Evolutionary conservation across 2,797 vertebrate genomes (phyloP).

Genomic region (Danionella dracula): DNA sequence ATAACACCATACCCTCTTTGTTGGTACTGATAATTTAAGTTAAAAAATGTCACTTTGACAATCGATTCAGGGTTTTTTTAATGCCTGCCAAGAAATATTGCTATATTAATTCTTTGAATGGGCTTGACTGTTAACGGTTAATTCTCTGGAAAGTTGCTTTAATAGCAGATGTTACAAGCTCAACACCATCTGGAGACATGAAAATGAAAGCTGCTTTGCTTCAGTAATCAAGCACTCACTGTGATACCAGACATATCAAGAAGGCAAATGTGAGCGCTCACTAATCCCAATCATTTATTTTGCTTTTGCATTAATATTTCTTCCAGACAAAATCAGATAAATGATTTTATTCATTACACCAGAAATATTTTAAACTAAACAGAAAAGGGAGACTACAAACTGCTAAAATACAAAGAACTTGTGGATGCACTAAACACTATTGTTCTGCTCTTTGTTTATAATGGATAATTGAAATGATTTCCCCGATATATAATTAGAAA

Average conservation of each 20-base stretch:
- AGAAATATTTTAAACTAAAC: neutral
- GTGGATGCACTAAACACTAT: too few relatives aligned
- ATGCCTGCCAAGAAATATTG: too few relatives aligned
- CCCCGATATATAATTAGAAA: too few relatives aligned
- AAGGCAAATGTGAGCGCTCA: neutral
- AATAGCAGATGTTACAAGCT: slow-evolving; percentile 14
- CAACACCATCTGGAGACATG: slow-evolving; percentile 17
- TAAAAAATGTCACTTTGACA: too few relatives aligned
- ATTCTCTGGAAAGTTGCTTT: neutral
- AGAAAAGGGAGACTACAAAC: neutral
- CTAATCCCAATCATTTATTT: neutral
- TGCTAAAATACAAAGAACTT: too few relatives aligned
- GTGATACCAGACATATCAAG: slow-evolving; percentile 10
- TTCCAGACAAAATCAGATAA: neutral
- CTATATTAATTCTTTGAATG: too few relatives aligned
- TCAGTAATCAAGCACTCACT: neutral
- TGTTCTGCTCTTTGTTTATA: too few relatives aligned
- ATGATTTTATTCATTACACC: neutral
- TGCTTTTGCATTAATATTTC: neutral
- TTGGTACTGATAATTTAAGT: too few relatives aligned
- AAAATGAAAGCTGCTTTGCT: neutral
- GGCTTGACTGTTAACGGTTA: too few relatives aligned
- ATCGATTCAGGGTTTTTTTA: too few relatives aligned
- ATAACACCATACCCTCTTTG: too few relatives aligned
- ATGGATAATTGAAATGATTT: too few relatives aligned